Conservation (phyloP, 2,888 invertebrate species). For the Caenorhabditis macrosperma region DNA sequence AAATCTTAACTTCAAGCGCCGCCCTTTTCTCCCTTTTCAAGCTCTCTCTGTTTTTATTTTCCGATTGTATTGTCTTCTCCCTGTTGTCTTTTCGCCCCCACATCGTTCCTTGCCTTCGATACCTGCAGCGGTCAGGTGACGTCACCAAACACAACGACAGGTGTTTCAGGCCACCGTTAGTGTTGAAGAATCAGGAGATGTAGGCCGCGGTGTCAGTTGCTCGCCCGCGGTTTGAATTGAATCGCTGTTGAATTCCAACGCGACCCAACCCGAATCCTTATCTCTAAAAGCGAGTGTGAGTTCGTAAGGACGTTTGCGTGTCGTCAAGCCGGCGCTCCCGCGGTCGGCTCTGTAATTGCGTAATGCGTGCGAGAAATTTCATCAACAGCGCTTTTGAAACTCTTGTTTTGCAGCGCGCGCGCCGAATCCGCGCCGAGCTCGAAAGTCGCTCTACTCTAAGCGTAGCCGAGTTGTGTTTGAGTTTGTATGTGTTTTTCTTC, state of each 20-base stretch:
- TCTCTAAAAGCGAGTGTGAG: not conserved
- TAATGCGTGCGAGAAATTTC: not conserved
- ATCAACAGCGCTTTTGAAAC: not conserved
- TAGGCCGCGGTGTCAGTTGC: not conserved
- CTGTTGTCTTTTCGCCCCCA: not conserved
- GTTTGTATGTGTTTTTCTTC: not conserved
- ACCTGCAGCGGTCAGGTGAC: not conserved
- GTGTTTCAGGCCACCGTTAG: not conserved
- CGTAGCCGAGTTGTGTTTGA: not conserved
- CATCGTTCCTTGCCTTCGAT: not conserved
- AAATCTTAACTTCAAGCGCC: not conserved
- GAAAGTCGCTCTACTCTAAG: not conserved
- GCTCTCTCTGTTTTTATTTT: conserved; percentile 1
- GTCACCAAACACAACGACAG: not conserved
- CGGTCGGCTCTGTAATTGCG: not conserved
- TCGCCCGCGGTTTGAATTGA: not conserved
- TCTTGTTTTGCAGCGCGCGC: not conserved
- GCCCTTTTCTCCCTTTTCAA: not conserved
- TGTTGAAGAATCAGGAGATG: not conserved
- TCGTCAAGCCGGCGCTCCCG: not conserved
- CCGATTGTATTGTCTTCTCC: not conserved
- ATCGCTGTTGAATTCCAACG: too few species aligned
- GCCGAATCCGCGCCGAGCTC: not conserved
- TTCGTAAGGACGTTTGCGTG: not conserved
- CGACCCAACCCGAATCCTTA: not conserved